These are phyloP conservation scores for Distichodus sexfasciatus DNA, from an alignment of 2,797 vertebrate genomes.

Conservation along the genomic window DNA sequence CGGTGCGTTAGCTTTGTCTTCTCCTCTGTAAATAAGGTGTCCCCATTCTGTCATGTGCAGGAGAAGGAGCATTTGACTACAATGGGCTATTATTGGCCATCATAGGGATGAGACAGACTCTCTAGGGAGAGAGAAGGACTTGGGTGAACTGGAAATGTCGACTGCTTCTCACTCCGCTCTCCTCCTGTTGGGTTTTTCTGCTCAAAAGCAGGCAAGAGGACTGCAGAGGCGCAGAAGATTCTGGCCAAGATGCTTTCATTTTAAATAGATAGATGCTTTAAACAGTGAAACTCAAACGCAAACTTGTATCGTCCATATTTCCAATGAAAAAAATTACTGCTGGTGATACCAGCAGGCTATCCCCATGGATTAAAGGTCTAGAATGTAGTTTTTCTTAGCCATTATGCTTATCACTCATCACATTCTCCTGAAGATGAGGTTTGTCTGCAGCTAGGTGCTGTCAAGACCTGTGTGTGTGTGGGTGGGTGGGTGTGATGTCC, in stretches of 20 bases:
- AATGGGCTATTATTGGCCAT: conserved; percentile 89
- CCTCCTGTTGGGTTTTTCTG: conserved; percentile 35
- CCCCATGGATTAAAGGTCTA: background rate
- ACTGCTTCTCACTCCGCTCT: conserved; percentile 73
- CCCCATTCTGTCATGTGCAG: conserved; percentile 83
- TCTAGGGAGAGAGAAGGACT: conserved; percentile 80
- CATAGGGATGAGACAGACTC: conserved; percentile 85
- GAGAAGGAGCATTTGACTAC: conserved; percentile 86
- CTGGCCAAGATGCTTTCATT: conserved; percentile 42
- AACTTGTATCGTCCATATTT: conserved; percentile 16
- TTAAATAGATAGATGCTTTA: conserved; percentile 13
- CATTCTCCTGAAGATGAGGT: conserved; percentile 30
- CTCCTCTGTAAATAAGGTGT: conserved; percentile 82
- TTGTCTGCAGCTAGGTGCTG: conserved; percentile 26
- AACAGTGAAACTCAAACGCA: background rate
- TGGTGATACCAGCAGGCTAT: background rate
- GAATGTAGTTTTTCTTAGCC: conserved; percentile 3
- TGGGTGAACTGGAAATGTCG: conserved; percentile 83
- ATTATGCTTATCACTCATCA: conserved; percentile 18
- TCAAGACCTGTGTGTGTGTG: conserved; percentile 65
- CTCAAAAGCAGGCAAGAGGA: conserved; percentile 27
- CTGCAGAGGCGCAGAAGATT: conserved; percentile 54
- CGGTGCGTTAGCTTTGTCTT: conserved; percentile 74
- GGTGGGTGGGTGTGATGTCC: conserved; percentile 60
- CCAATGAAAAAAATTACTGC: conserved; percentile 6